phyloP scores from a whole-genome alignment of 2,888 invertebrate genomes.

The Cancer borealis region DNA sequence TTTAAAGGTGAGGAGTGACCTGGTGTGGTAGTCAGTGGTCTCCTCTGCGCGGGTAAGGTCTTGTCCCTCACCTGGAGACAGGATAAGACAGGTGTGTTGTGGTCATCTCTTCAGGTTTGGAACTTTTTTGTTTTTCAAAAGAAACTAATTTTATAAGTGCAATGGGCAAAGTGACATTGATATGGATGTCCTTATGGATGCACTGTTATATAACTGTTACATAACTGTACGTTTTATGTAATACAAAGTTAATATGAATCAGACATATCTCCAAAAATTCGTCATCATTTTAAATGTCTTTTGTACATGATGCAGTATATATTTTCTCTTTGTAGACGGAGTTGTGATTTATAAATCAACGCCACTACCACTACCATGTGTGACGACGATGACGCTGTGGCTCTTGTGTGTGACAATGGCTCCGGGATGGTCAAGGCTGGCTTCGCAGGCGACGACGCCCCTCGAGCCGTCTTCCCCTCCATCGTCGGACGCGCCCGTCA shows the following conservation, averaged over 20 bases:
- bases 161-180: neutral
- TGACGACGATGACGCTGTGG: conserved; percentile 65
- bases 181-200: neutral
- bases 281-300: neutral
- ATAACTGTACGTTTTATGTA: too few relatives aligned
- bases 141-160: neutral
- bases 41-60: neutral
- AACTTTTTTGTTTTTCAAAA: neutral
- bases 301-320: neutral
- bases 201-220: too few relatives aligned
- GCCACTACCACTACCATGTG: conserved; percentile 46
- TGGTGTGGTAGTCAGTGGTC: neutral
- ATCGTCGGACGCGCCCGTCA: conserved; percentile 94
- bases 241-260: neutral
- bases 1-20: conserved; percentile 4
- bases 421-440: conserved; percentile 97
- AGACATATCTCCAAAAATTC: neutral
- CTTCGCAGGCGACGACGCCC: conserved; percentile 94
- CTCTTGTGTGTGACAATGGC: conserved; percentile 86
- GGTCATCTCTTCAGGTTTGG: neutral
- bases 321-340: conserved; percentile 32
- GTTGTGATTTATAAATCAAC: neutral
- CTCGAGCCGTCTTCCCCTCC: conserved; percentile 93
- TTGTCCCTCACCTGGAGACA: neutral
- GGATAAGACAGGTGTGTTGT: neutral